These are phyloP conservation scores for Cephus cinctus DNA, from an alignment of 1,140 invertebrate species.

Conservation along the genomic window DNA sequence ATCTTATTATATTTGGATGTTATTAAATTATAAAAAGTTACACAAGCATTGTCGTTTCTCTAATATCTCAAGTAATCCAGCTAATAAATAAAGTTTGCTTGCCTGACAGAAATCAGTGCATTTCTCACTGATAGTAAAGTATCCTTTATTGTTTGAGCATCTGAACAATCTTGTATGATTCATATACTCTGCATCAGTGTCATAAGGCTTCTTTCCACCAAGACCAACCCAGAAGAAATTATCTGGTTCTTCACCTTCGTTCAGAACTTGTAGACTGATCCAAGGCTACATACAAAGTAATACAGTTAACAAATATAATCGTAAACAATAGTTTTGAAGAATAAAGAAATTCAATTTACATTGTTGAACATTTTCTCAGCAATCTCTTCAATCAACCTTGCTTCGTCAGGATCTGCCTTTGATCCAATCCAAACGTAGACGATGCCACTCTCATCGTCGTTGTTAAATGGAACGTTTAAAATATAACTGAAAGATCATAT, in stretches of 20 bases:
- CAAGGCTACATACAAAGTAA: constrained; percentile 59
- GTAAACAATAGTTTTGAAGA: constrained; percentile 5
- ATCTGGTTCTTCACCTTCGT: constrained; percentile 97
- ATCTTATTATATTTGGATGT: too few relatives aligned
- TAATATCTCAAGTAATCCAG: too few relatives aligned
- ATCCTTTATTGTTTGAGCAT: constrained; percentile 99
- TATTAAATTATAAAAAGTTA: too few relatives aligned
- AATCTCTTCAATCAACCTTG: constrained; percentile 87
- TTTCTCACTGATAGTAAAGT: constrained; percentile 98
- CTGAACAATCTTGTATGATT: constrained; percentile 92
- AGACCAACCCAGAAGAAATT: constrained; percentile 99
- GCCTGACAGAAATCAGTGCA: constrained; percentile 99
- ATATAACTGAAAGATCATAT: constrained; percentile 74
- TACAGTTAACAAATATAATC: constrained; percentile 1
- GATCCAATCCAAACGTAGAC: constrained; percentile 98
- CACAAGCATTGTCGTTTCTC: too few relatives aligned
- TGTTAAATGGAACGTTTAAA: constrained; percentile 93
- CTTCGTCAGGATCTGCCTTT: constrained; percentile 85
- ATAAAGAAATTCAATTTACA: constrained; percentile 43
- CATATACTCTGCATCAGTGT: constrained; percentile 90
- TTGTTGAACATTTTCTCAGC: constrained; percentile 92
- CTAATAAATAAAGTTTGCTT: too few relatives aligned
- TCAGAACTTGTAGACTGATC: constrained; percentile 84
- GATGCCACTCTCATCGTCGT: constrained; percentile 85
- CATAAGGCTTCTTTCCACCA: constrained; percentile 91